These are phyloP conservation scores for Drosophila saltans DNA, from an alignment of 1,140 invertebrate genomes.

Conservation along the genomic window DNA sequence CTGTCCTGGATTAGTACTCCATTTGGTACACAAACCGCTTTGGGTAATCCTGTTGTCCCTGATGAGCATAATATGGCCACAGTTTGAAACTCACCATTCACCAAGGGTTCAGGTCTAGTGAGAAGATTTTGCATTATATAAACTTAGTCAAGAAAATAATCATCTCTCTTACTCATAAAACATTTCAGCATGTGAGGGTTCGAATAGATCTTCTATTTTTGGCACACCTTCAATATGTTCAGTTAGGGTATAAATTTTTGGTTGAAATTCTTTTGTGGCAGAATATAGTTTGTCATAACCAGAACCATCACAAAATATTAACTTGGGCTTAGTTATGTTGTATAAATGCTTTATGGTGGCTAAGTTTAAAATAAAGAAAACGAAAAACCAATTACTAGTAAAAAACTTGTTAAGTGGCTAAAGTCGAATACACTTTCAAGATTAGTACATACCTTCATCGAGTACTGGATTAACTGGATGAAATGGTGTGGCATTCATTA, in stretches of 20 bases:
- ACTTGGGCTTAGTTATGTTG: conserved; percentile 49
- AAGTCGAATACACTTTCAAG: too few relatives aligned
- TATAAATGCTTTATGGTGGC: conserved; percentile 51
- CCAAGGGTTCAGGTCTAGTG: conserved; percentile 46
- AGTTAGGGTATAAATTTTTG: conserved; percentile 47
- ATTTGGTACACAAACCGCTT: conserved; percentile 90
- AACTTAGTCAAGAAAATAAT: not conserved
- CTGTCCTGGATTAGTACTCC: conserved; percentile 28
- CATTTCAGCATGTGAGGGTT: conserved; percentile 49
- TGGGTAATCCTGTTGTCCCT: conserved; percentile 90
- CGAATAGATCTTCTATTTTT: conserved; percentile 56
- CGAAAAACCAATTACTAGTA: not conserved
- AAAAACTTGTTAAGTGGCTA: too few relatives aligned
- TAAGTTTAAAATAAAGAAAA: not conserved
- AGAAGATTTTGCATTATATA: not conserved
- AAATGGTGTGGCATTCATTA: conserved; percentile 56
- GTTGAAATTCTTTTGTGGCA: conserved; percentile 32
- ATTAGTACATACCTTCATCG: conserved; percentile 40
- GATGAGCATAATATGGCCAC: conserved; percentile 85
- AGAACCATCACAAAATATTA: conserved; percentile 47
- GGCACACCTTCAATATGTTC: conserved; percentile 47
- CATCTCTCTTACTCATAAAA: conserved; percentile 54
- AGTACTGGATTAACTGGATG: conserved; percentile 53
- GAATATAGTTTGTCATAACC: conserved; percentile 37
- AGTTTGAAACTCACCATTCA: conserved; percentile 54